Evolutionary conservation across 2,797 vertebrate genomes (phyloP).

Genomic region (Aphelocoma californica): DNA sequence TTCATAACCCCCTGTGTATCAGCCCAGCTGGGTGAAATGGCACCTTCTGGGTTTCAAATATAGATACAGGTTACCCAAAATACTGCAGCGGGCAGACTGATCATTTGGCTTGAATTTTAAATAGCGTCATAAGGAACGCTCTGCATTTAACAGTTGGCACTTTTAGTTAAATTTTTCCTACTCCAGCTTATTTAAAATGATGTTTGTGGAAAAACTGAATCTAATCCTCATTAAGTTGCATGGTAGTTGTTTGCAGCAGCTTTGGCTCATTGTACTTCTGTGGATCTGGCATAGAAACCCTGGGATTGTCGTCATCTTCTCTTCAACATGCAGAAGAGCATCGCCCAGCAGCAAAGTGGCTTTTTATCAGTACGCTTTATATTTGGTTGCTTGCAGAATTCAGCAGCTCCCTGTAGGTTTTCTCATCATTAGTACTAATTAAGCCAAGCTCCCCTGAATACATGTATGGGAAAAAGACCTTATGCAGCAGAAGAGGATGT

Average conservation of each 20-base stretch:
- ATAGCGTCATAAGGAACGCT: background rate
- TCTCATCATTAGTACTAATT: conserved; percentile 55
- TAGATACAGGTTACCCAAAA: background rate
- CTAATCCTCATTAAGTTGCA: conserved; percentile 33
- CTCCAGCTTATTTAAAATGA: background rate
- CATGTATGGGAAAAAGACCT: background rate
- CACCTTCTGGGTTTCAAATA: background rate
- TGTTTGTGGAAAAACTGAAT: conserved; percentile 10
- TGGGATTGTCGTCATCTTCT: background rate
- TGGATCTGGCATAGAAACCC: conserved; percentile 5
- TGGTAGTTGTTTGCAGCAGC: background rate
- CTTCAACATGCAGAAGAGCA: conserved; percentile 36
- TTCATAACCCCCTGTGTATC: background rate
- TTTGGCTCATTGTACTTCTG: conserved; percentile 23
- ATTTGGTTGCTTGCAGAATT: conserved; percentile 33
- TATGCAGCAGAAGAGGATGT: background rate
- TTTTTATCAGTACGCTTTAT: background rate
- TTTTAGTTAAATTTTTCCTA: background rate
- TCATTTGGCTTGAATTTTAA: conserved; percentile 17
- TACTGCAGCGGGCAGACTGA: background rate
- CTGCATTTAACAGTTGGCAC: background rate
- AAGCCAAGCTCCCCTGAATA: background rate
- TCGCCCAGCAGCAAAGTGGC: background rate
- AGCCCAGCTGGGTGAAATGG: background rate
- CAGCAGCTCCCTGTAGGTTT: conserved; percentile 29